Percentiles rank a stretch among this genome's conserved stretches.
Evolutionary conservation across 2,797 vertebrate genomes (phyloP).

Genomic region (Dipus sagitta): DNA sequence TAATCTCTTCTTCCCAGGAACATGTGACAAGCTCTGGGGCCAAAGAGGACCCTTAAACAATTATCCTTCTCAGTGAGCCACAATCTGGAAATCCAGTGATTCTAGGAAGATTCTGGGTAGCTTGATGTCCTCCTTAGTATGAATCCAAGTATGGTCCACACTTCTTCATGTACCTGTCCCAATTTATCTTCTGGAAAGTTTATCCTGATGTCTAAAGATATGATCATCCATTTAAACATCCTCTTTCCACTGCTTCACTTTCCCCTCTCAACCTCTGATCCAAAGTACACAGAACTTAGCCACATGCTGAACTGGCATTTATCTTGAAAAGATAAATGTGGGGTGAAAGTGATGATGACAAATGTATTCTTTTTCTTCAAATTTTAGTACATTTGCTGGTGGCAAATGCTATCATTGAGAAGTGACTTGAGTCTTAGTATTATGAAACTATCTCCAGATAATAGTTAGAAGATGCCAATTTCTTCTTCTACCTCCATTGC

Average conservation of each 20-base stretch:
- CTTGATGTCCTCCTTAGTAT: neutral
- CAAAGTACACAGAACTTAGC: neutral
- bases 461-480: constrained; percentile 28
- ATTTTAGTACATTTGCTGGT: constrained; percentile 63
- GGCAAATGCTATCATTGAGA: constrained; percentile 66
- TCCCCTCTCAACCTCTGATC: no score
- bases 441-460: constrained; percentile 62
- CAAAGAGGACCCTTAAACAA: neutral
- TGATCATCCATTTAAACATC: constrained; percentile 32
- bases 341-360: neutral
- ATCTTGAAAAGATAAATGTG: constrained; percentile 45
- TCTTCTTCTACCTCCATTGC: constrained; percentile 54
- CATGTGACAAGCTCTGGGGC: neutral
- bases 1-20: neutral
- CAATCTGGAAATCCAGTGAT: neutral
- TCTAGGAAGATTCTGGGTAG: neutral
- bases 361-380: constrained; percentile 64
- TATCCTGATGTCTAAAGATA: neutral
- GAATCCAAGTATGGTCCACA: neutral
- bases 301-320: neutral
- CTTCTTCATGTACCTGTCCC: no score
- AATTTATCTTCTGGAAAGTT: neutral
- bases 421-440: constrained; percentile 44
- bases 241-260: neutral
- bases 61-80: neutral